Conservation (phyloP, 2,113 vertebrate species). For the Eulacestoma nigropectus region DNA sequence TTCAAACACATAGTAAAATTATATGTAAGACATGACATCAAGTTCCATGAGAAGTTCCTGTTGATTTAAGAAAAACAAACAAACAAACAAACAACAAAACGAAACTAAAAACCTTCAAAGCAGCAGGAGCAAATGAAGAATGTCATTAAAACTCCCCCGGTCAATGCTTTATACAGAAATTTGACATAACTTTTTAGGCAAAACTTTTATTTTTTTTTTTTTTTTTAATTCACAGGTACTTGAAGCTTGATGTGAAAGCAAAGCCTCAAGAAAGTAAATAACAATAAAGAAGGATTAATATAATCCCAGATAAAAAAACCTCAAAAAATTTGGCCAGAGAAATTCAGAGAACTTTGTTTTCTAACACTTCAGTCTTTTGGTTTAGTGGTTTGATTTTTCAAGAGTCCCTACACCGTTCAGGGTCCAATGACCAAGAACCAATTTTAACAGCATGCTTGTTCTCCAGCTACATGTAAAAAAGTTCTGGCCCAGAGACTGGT, state of each 20-base stretch:
- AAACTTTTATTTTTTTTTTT: too few relatives aligned
- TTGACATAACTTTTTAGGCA: neutral
- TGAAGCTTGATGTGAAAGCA: neutral
- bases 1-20: neutral
- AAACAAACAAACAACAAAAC: neutral
- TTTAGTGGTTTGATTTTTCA: neutral
- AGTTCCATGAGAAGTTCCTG: neutral
- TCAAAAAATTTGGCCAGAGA: neutral
- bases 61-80: neutral
- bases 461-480: neutral
- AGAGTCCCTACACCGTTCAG: neutral
- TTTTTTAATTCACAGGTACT: neutral
- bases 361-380: neutral
- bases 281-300: neutral
- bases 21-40: neutral
- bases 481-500: neutral
- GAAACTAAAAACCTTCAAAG: neutral
- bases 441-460: neutral
- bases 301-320: neutral
- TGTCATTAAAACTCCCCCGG: neutral
- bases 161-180: neutral
- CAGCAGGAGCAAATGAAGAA: neutral
- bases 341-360: neutral
- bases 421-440: neutral
- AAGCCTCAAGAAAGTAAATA: neutral